Evolutionary conservation across 1,140 invertebrate species (phyloP), one percentile per base, ranked within the genome.

Genomic region (Spodoptera litura): DNA sequence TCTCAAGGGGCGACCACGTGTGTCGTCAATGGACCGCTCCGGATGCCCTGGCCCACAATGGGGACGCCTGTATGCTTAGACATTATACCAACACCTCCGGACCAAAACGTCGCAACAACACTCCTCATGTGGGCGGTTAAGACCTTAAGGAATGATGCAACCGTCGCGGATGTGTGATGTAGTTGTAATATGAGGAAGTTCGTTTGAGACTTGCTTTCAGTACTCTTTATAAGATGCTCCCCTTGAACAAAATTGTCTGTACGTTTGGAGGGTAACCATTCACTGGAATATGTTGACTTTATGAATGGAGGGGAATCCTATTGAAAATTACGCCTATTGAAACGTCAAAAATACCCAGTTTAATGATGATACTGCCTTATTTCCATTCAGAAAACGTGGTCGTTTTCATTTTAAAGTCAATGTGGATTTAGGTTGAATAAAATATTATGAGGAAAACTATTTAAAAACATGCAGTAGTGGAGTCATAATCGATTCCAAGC

Each of bases 1-100:
- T 87, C 85, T 83, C 85, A 87, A 83, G 73, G 82, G 78, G 75
- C 64, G 72, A 81, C 84, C 88, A 90, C 88, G 88, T 90, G 88
- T 81, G 84, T 74, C 49, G 66, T 90, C 78, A 90, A 90, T 87
- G 81, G 84, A 73, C 49, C 82, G 53, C 82, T 87, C 86, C 87
- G 88, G 88, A 88, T 88, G 87, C 81, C 49, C 75, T 78, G 81
- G 56, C 38, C 78, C 70, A 89, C 85, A 89, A 88, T 85, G 70
- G 80, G 83, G 75, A 83, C 81, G 75, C 66, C 71, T 81, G 79
- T 83, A 73, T 74, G 56, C 78, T 68, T 61, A 78, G 52, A 68
- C 74, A 64, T 76, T 70, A 70, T 70, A 53, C 51, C 27, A 66
- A 64, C 74, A 64, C 70, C 70, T 55, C 35, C 38, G 51, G 44